Evolutionary conservation across 2,113 vertebrate genomes (phyloP).

Genomic region (Pachyramphus minor): DNA sequence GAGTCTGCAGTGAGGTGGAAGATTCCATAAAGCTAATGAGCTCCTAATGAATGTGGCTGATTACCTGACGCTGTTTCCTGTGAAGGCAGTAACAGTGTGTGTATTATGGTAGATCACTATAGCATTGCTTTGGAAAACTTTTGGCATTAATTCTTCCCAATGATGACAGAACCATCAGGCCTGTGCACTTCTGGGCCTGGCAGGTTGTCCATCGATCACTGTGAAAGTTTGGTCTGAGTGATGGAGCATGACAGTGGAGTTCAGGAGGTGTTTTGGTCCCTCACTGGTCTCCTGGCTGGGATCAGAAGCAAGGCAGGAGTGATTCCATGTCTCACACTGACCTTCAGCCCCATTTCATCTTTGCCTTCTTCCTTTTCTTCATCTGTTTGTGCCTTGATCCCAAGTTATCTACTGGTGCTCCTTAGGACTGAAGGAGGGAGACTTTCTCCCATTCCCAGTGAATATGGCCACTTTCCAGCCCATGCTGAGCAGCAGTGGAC

Average conservation of each 20-base stretch:
- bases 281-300: not conserved
- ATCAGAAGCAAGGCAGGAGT: not conserved
- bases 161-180: not conserved
- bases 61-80: not conserved
- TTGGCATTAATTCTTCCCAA: not conserved
- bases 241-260: not conserved
- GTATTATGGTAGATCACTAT: rapidly evolving
- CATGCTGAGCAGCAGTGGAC: not conserved
- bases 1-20: not conserved
- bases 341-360: not conserved
- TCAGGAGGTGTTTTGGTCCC: not conserved
- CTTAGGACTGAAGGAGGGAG: not conserved
- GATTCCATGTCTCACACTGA: not conserved
- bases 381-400: not conserved
- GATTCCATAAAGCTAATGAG: not conserved
- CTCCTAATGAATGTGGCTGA: not conserved
- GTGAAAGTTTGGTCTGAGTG: not conserved
- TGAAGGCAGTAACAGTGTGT: not conserved
- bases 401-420: not conserved
- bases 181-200: not conserved
- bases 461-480: not conserved
- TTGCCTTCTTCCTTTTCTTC: not conserved
- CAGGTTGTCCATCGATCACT: rapidly evolving
- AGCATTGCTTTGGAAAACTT: not conserved
- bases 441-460: not conserved